phyloP scores from a whole-genome alignment of 2,797 vertebrate genomes.

The Odontamblyopus rebecca region DNA sequence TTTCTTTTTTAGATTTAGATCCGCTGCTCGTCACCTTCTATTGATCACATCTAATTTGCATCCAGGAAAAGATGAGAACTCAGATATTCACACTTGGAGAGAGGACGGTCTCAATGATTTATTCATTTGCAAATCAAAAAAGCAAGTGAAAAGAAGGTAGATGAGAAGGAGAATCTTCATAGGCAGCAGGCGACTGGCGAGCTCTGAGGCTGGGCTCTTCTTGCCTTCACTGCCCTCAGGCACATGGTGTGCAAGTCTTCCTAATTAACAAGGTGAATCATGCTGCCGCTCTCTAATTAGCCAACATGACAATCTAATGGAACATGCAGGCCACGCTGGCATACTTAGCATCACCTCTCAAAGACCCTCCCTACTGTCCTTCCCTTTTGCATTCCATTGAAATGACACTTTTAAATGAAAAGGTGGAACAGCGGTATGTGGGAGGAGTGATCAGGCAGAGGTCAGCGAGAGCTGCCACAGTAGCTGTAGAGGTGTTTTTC shows the following conservation, averaged over 20 bases:
- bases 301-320: conserved; percentile 97
- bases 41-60: conserved; percentile 98
- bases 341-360: conserved; percentile 84
- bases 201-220: conserved; percentile 90
- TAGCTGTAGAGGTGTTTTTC: conserved; percentile 41
- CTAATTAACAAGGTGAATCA: conserved; percentile 99
- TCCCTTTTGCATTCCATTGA: conserved; percentile 51
- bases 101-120: conserved; percentile 96
- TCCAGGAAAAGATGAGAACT: conserved; percentile 92
- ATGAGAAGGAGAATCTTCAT: conserved; percentile 97
- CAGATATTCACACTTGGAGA: conserved; percentile 92
- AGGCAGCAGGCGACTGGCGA: conserved; percentile 89
- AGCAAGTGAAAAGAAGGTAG: conserved; percentile 87
- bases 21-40: conserved; percentile 83
- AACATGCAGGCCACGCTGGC: conserved; percentile 87
- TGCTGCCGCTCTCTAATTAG: conserved; percentile 98
- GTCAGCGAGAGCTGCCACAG: conserved; percentile 56
- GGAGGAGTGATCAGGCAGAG: conserved; percentile 51
- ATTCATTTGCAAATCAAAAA: conserved; percentile 98
- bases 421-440: conserved; percentile 35
- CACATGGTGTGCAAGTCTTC: conserved; percentile 94
- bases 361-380: conserved; percentile 68
- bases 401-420: conserved; percentile 55
- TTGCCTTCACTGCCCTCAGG: conserved; percentile 82
- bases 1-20: conserved; percentile 80